A percentile compares a stretch with the other conserved stretches of the same genome.
These are phyloP conservation scores for Ceratina japonica DNA, from an alignment of 1,140 invertebrate genomes.

Conservation along the genomic window DNA sequence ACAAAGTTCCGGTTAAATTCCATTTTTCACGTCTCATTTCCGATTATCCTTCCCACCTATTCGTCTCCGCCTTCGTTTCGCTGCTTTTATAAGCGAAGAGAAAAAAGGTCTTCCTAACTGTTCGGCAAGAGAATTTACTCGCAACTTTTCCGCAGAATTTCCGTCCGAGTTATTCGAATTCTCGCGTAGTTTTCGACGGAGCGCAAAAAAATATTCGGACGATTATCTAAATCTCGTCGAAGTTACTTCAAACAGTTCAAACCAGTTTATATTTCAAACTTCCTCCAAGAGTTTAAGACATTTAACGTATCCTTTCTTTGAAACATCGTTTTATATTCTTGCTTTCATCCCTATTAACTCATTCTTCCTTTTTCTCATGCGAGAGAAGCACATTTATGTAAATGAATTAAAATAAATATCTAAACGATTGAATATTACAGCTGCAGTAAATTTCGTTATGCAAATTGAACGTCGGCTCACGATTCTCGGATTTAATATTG, in stretches of 20 bases:
- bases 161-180: conserved; percentile 35
- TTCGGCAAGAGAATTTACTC: conserved; percentile 18
- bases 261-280: not conserved
- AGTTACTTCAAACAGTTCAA: conserved; percentile 7
- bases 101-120: conserved; percentile 21
- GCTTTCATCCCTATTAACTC: too few species aligned
- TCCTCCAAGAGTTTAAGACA: not conserved
- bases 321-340: too few species aligned
- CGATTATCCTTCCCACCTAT: conserved; percentile 57
- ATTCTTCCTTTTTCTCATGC: too few species aligned
- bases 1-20: conserved; percentile 46
- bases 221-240: not conserved
- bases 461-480: too few species aligned
- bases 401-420: too few species aligned
- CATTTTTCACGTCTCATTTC: conserved; percentile 51
- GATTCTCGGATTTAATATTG: too few species aligned
- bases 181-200: not conserved
- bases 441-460: too few species aligned
- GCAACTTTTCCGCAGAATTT: conserved; percentile 15
- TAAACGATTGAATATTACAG: too few species aligned
- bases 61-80: conserved; percentile 42
- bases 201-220: conserved; percentile 25
- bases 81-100: conserved; percentile 12
- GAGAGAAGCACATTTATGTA: too few species aligned
- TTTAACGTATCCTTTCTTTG: not conserved